These are phyloP conservation scores for Zygogramma bicolorata DNA, from an alignment of 2,888 invertebrate genomes.

Conservation along the genomic window DNA sequence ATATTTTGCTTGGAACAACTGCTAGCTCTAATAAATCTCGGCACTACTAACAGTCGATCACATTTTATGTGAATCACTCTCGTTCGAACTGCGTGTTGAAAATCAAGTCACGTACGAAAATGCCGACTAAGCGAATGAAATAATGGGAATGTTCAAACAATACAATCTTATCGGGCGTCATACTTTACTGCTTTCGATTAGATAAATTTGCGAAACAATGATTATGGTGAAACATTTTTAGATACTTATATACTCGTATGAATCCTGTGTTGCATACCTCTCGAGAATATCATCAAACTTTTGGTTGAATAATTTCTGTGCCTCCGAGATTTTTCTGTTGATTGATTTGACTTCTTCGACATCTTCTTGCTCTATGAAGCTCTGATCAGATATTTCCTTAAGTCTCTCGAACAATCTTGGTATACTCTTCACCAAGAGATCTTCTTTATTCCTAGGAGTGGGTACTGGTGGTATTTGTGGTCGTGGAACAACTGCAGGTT, in stretches of 20 bases:
- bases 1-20: background rate
- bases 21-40: background rate
- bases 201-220: background rate
- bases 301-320: background rate
- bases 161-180: background rate
- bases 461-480: too few relatives aligned
- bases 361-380: background rate
- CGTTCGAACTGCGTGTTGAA: background rate
- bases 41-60: background rate
- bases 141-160: slow-evolving; percentile 10
- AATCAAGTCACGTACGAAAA: background rate
- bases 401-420: background rate
- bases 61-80: background rate
- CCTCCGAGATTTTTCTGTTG: background rate
- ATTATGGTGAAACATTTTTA: background rate
- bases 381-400: background rate
- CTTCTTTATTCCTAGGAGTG: background rate
- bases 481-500: background rate
- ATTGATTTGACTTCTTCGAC: background rate
- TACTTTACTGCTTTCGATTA: background rate
- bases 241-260: background rate
- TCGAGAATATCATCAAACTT: background rate
- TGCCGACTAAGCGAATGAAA: background rate
- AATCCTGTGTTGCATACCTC: background rate
- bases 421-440: background rate